phyloP scores from a whole-genome alignment of 2,888 invertebrate species.

The Stenolophus ochropezus region DNA sequence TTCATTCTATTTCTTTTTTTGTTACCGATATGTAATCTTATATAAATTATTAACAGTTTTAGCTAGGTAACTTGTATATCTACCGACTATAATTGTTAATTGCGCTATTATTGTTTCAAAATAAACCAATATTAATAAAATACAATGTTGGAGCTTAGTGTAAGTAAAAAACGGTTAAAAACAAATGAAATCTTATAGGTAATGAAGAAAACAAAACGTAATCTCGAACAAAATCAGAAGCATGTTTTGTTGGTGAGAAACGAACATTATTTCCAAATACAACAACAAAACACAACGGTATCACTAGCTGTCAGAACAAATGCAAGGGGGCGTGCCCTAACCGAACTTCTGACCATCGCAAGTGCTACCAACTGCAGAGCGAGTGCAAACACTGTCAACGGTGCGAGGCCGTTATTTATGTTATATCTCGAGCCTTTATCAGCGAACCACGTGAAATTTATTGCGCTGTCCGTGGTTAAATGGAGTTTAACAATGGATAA shows the following conservation, averaged over 20 bases:
- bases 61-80: too few species aligned
- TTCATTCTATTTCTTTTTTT: too few species aligned
- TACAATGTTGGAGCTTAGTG: too few species aligned
- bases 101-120: too few species aligned
- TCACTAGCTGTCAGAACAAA: conserved; percentile 15
- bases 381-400: conserved; percentile 47
- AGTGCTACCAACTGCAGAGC: conserved; percentile 42
- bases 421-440: conserved; percentile 53
- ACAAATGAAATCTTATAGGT: not conserved
- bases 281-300: conserved; percentile 11
- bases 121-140: too few species aligned
- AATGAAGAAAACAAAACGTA: not conserved
- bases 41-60: too few species aligned
- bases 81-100: too few species aligned
- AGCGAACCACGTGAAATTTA: conserved; percentile 49
- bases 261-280: conserved; percentile 3
- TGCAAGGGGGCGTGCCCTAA: conserved; percentile 32
- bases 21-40: too few species aligned
- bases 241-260: not conserved
- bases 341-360: conserved; percentile 39
- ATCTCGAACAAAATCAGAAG: not conserved
- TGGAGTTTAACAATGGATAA: conserved; percentile 60
- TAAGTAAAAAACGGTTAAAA: too few species aligned
- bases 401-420: conserved; percentile 50
- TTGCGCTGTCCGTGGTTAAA: conserved; percentile 52